Conservation (phyloP, 2,888 invertebrate species). For the Carpatolechia fugitivella region DNA sequence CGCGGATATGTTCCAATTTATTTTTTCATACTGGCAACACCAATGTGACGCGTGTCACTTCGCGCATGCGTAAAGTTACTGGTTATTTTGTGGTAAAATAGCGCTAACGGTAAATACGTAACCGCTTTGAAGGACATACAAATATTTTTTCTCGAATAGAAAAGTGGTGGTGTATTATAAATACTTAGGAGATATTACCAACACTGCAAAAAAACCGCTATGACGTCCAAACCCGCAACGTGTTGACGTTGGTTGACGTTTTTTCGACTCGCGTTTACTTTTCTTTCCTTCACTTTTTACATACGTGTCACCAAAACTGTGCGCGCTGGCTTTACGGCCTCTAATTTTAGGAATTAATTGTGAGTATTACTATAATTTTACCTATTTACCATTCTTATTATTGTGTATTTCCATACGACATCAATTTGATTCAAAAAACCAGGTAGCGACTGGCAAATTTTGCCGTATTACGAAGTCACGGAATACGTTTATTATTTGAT, state of each 20-base stretch:
- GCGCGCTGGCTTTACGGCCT: slow-evolving; percentile 66
- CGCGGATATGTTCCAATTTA: neutral
- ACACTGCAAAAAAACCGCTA: neutral
- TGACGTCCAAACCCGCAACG: slow-evolving; percentile 15
- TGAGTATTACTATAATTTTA: slow-evolving; percentile 53
- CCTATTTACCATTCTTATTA: neutral
- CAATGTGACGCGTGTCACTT: slow-evolving; percentile 40
- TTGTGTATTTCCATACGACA: neutral
- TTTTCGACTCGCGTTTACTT: slow-evolving; percentile 33
- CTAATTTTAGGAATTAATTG: slow-evolving; percentile 70
- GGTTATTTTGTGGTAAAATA: slow-evolving; percentile 26
- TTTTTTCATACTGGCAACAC: slow-evolving; percentile 28
- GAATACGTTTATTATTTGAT: slow-evolving; percentile 32
- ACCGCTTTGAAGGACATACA: neutral
- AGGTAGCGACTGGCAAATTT: neutral
- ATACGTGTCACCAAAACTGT: slow-evolving; percentile 73
- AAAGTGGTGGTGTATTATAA: neutral
- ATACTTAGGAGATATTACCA: neutral
- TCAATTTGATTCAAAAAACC: neutral
- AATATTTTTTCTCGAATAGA: neutral
- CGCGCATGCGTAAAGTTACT: slow-evolving; percentile 16
- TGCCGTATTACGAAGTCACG: slow-evolving; percentile 22
- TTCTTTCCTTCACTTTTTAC: slow-evolving; percentile 62
- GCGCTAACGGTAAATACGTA: neutral
- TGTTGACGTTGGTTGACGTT: slow-evolving; percentile 31